These are phyloP conservation scores for Arvicanthis niloticus DNA, from an alignment of 2,113 vertebrate species.

Conservation along the genomic window DNA sequence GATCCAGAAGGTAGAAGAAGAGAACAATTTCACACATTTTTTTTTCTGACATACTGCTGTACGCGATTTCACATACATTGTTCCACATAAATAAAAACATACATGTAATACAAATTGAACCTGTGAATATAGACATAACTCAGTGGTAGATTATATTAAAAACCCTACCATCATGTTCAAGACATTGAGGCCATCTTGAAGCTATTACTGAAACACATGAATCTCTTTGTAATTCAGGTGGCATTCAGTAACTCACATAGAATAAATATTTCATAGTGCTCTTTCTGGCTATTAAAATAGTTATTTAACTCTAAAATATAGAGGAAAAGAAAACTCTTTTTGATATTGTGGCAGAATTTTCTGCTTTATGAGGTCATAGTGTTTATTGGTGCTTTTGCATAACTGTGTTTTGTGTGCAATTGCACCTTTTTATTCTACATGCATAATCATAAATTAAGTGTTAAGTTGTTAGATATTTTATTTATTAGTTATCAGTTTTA, in stretches of 20 bases:
- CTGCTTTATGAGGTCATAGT: not conserved
- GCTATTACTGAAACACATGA: too few relatives aligned
- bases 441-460: not conserved
- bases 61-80: too few relatives aligned
- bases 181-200: not conserved
- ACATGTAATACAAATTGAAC: not conserved
- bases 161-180: too few relatives aligned
- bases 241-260: not conserved
- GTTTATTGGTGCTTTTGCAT: not conserved
- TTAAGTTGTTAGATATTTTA: not conserved
- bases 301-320: not conserved
- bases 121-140: not conserved
- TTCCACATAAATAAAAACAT: not conserved
- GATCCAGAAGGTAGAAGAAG: not conserved
- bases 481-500: not conserved
- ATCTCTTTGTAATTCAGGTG: not conserved
- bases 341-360: not conserved
- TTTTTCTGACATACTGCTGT: not conserved
- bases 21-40: not conserved
- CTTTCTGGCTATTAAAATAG: not conserved
- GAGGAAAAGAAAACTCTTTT: not conserved
- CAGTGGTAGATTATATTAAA: not conserved
- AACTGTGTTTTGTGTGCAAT: not conserved
- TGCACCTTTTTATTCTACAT: not conserved
- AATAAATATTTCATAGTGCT: not conserved